phyloP scores from a whole-genome alignment of 1,140 invertebrate genomes.

The Pseudomyrmex sp. region DNA sequence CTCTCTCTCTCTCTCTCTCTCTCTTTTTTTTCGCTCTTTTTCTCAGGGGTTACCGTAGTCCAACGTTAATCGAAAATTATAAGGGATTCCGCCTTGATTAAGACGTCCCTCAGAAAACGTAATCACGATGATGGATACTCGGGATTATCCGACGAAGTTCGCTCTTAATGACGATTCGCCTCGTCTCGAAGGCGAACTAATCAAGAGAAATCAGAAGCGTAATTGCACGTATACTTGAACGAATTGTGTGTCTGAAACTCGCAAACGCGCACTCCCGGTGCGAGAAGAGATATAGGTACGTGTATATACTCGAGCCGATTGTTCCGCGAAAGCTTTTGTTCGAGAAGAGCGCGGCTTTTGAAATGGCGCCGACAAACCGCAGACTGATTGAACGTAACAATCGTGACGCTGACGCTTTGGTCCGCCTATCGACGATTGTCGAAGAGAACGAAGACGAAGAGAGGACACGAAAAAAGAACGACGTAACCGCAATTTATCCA shows the following conservation, averaged over 20 bases:
- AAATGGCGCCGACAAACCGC: slow-evolving; percentile 3
- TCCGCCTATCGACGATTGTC: slow-evolving; percentile 40
- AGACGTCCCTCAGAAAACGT: slow-evolving; percentile 51
- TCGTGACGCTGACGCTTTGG: slow-evolving; percentile 30
- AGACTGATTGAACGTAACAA: slow-evolving; percentile 64
- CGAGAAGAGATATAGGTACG: not conserved
- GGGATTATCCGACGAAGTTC: slow-evolving; percentile 2
- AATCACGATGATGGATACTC: not conserved
- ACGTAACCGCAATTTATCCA: slow-evolving; percentile 76
- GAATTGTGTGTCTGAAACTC: slow-evolving; percentile 20
- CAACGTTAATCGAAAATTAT: slow-evolving; percentile 53
- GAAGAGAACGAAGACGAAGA: slow-evolving; percentile 40
- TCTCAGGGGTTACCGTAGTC: not conserved
- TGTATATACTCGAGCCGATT: slow-evolving; percentile 8
- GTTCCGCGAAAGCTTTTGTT: slow-evolving; percentile 31
- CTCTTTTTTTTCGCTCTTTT: too few species aligned
- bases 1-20: too few species aligned
- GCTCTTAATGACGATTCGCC: slow-evolving; percentile 17
- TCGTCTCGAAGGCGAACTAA: slow-evolving; percentile 11
- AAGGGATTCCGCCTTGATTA: slow-evolving; percentile 35
- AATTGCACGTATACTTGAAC: slow-evolving; percentile 32
- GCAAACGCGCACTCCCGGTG: not conserved
- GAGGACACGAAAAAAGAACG: slow-evolving; percentile 49
- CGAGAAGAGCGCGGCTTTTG: slow-evolving; percentile 2
- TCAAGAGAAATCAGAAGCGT: slow-evolving; percentile 16